phyloP scores from a whole-genome alignment of 2,113 vertebrate genomes.

The Zeus faber region DNA sequence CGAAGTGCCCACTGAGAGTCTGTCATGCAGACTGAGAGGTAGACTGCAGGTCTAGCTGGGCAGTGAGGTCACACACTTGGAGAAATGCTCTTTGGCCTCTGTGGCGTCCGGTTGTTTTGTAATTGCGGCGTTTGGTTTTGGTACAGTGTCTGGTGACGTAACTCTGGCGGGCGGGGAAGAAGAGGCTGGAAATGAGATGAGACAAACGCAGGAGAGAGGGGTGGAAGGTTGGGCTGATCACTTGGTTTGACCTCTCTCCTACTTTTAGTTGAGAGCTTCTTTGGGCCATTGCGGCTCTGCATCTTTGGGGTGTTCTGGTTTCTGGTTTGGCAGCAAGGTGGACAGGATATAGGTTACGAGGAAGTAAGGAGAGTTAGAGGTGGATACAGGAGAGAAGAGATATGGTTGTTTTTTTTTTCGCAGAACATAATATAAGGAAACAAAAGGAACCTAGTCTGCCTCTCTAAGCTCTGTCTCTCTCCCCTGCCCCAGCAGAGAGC shows the following conservation, averaged over 20 bases:
- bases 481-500: slow-evolving; percentile 83
- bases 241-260: slow-evolving; percentile 60
- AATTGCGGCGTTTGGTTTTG: slow-evolving; percentile 67
- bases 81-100: slow-evolving; percentile 99
- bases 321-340: slow-evolving; percentile 64
- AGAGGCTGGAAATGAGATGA: slow-evolving; percentile 40
- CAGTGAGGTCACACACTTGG: slow-evolving; percentile 99
- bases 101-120: slow-evolving; percentile 67
- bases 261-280: slow-evolving; percentile 81
- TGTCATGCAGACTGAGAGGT: slow-evolving; percentile 89
- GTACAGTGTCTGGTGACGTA: slow-evolving; percentile 47
- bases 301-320: slow-evolving; percentile 70
- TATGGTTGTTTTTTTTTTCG: slow-evolving; percentile 11
- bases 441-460: slow-evolving; percentile 24
- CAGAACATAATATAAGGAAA: slow-evolving; percentile 32
- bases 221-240: slow-evolving; percentile 49
- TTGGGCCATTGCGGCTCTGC: slow-evolving; percentile 66
- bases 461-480: slow-evolving; percentile 79
- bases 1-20: slow-evolving; percentile 84
- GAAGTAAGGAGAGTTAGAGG: slow-evolving; percentile 16
- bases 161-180: slow-evolving; percentile 51
- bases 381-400: neutral
- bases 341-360: slow-evolving; percentile 37
- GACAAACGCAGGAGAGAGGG: slow-evolving; percentile 47
- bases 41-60: slow-evolving; percentile 96